Conservation (phyloP, 2,113 vertebrate species). For the Crotalus viridis region DNA sequence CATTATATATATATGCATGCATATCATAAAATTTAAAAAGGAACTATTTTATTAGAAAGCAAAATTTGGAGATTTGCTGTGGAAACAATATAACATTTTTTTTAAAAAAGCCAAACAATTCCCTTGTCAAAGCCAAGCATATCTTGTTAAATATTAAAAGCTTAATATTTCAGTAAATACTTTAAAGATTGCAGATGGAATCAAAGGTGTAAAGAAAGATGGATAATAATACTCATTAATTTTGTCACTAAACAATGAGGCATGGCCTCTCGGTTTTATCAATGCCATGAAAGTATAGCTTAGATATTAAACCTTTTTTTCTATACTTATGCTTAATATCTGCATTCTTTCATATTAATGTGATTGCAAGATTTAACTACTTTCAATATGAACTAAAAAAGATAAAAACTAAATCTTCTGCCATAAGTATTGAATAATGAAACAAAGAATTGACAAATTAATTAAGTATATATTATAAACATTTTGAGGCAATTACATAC, state of each 20-base stretch:
- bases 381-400: conserved; percentile 18
- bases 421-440: not conserved
- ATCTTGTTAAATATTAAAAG: conserved; percentile 34
- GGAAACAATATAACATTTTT: not conserved
- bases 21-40: not conserved
- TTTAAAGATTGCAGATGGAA: conserved; percentile 55
- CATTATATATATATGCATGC: not conserved
- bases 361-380: not conserved
- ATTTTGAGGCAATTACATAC: not conserved
- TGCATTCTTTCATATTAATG: conserved; percentile 47
- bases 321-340: conserved; percentile 33
- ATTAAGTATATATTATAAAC: not conserved
- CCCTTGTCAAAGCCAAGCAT: conserved; percentile 33
- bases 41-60: not conserved
- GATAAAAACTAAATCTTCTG: not conserved
- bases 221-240: conserved; percentile 66
- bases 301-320: conserved; percentile 50
- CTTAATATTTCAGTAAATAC: conserved; percentile 48
- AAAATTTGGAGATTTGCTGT: not conserved
- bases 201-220: conserved; percentile 60
- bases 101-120: conserved; percentile 36
- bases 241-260: conserved; percentile 66
- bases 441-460: not conserved
- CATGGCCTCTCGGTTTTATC: conserved; percentile 62
- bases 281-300: conserved; percentile 47